Base-by-base conservation (phyloP, 2,113 vertebrate species). In the Callorhinus ursinus region DNA sequence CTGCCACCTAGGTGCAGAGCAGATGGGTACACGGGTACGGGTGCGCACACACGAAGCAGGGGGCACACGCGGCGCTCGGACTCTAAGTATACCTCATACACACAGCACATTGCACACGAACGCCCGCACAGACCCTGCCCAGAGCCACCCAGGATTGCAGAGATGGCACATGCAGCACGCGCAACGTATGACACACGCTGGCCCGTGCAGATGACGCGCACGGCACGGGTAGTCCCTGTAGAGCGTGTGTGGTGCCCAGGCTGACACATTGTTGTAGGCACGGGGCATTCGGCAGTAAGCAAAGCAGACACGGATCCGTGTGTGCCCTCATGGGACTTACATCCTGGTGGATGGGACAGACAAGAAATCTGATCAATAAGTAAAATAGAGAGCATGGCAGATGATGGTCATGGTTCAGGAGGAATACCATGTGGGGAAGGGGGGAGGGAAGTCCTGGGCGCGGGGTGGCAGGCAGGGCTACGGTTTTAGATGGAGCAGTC, bases 321-420 rank as follows among this genome's bases (percentile, higher is more conserved):
- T 57, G 42, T 90, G 15, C 31, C 79, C 31, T 81, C 33, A 0
- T 6, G 15, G 63, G 31, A 42, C 59, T 82, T 42, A 77, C 0
- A 79, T 57, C 74, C n/a, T 21, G 55, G 31, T 91, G 74, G 67
- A 24, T 31, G 36, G 94, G 61, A 69, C 28, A 49, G 46, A 88
- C 8, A 42, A 77, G 67, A 95, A 93, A 76, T 74, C 36, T 83
- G 69, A 67, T 63, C 65, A 79, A 9, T 39, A 90, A 77, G 94
- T 71, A 55, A 79, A 93, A 72, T 71, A 31, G 9, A 92, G 42
- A 21, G 5, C 39, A 0, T 31, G 33, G 71, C 71, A 85, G 72
- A 5, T 82, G 39, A 72, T 10, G 7, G 31, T 67, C 26, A 42
- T 14, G 16, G 79, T 22, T 65, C 51, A 74, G 87, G 79, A 74